These are phyloP conservation scores for Pollenia labialis DNA, from an alignment of 2,888 invertebrate genomes.

Conservation along the genomic window DNA sequence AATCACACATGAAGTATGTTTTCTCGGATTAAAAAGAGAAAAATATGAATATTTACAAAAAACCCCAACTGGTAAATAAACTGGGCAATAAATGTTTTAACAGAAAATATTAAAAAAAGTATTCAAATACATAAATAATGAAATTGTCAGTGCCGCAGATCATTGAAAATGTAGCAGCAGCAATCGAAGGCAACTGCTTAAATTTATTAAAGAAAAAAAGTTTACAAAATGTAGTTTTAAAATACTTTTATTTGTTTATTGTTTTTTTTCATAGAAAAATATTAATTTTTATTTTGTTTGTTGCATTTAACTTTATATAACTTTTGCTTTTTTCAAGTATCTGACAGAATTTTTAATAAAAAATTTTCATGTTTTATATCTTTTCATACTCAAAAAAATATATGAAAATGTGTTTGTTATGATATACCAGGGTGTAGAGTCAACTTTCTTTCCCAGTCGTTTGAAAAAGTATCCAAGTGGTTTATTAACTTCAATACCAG, in stretches of 20 bases:
- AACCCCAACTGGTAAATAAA: constrained; percentile 39
- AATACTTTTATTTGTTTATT: constrained; percentile 5
- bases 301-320: background rate
- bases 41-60: background rate
- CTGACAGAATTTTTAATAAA: constrained; percentile 32
- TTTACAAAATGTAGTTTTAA: background rate
- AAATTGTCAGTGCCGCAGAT: background rate
- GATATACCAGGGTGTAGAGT: constrained; percentile 83
- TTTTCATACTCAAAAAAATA: constrained; percentile 27
- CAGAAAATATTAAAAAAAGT: constrained; percentile 21
- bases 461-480: constrained; percentile 84
- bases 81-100: constrained; percentile 43
- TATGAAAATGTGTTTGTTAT: constrained; percentile 12
- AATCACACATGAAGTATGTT: constrained; percentile 46
- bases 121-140: constrained; percentile 5
- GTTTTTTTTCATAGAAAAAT: background rate
- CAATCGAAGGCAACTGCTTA: constrained; percentile 11
- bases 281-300: background rate
- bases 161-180: constrained; percentile 1
- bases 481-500: constrained; percentile 83
- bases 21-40: background rate
- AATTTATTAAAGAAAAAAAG: background rate
- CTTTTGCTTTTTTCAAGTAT: background rate
- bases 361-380: constrained; percentile 30
- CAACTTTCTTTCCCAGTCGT: constrained; percentile 84